Evolutionary conservation across 2,113 vertebrate genomes (phyloP).

Genomic region (Amia ocellicauda): DNA sequence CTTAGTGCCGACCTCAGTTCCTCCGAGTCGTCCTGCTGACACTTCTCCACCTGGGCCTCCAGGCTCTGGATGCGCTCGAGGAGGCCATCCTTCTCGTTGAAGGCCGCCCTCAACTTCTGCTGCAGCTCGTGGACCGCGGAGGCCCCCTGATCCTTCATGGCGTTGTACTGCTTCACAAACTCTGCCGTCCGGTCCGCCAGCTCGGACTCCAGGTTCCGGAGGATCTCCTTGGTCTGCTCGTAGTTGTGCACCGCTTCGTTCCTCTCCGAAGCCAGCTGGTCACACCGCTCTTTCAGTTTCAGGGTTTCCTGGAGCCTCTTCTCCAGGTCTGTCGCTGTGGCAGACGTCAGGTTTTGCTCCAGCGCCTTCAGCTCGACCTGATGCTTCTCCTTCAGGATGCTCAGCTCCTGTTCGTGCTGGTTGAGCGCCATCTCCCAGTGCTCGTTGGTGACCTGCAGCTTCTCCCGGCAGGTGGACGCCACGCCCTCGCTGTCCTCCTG

Average conservation of each 20-base stretch:
- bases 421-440: conserved; percentile 28
- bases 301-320: conserved; percentile 59
- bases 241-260: conserved; percentile 72
- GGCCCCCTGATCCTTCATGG: conserved; percentile 81
- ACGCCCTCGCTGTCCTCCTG: conserved; percentile 70
- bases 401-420: conserved; percentile 53
- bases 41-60: conserved; percentile 51
- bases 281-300: conserved; percentile 67
- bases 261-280: conserved; percentile 70
- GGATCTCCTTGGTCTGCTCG: conserved; percentile 70
- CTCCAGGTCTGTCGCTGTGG: conserved; percentile 65
- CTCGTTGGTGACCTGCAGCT: conserved; percentile 49
- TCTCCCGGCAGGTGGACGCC: conserved; percentile 62
- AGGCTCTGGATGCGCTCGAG: conserved; percentile 64
- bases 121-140: conserved; percentile 74
- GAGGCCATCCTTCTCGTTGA: conserved; percentile 73
- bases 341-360: conserved; percentile 50
- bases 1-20: conserved; percentile 62
- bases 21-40: conserved; percentile 45
- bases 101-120: conserved; percentile 67
- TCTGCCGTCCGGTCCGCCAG: conserved; percentile 78
- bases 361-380: conserved; percentile 57
- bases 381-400: conserved; percentile 55
- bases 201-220: conserved; percentile 76
- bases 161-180: conserved; percentile 78